Evolutionary conservation across 2,113 vertebrate species (phyloP).

Genomic region (Brachyistius frenatus): DNA sequence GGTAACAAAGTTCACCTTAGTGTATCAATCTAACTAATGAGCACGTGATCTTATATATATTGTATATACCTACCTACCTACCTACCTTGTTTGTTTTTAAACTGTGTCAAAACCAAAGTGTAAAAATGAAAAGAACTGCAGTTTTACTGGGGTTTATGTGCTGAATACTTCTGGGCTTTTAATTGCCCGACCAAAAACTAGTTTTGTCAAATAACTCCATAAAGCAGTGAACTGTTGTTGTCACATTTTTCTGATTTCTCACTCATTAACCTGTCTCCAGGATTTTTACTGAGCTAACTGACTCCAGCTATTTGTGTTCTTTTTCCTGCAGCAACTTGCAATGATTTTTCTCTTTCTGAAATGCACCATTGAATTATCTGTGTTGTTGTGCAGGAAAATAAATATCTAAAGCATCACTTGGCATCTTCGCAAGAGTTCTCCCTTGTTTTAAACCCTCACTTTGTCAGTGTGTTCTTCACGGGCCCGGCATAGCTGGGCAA

Average conservation of each 20-base stretch:
- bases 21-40: background rate
- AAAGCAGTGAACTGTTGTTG: background rate
- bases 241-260: background rate
- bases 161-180: too few species aligned
- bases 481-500: constrained; percentile 20
- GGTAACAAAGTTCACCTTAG: too few species aligned
- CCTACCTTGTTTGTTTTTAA: background rate
- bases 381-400: constrained; percentile 8
- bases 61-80: too few species aligned
- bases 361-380: constrained; percentile 14
- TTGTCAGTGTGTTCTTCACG: constrained; percentile 54
- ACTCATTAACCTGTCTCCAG: too few species aligned
- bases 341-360: constrained; percentile 5
- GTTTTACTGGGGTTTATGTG: too few species aligned
- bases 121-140: too few species aligned
- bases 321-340: background rate
- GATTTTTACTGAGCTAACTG: background rate
- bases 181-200: too few species aligned
- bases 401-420: constrained; percentile 23
- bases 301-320: background rate
- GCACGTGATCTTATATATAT: too few species aligned
- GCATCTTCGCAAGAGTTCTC: constrained; percentile 29
- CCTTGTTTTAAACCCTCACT: constrained; percentile 43
- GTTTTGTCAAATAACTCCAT: background rate
- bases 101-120: too few species aligned